phyloP scores from a whole-genome alignment of 2,797 vertebrate genomes.

The Gymnoscopelus microlampas region DNA sequence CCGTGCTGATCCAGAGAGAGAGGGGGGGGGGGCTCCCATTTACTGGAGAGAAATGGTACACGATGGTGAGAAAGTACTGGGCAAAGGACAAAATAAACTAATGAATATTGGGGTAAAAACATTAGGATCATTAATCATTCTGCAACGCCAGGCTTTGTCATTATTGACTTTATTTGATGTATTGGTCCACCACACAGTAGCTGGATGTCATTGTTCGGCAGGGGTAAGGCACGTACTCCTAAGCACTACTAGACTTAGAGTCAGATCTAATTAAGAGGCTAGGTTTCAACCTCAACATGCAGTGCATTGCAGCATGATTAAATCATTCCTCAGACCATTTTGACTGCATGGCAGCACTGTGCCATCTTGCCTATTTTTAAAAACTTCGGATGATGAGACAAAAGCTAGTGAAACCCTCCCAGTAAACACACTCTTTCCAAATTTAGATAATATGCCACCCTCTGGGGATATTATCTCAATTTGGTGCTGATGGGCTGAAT shows the following conservation, averaged over 20 bases:
- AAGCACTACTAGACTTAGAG: slow-evolving; percentile 66
- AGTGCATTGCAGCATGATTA: neutral
- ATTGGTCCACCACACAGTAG: slow-evolving; percentile 5
- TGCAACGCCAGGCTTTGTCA: slow-evolving; percentile 37
- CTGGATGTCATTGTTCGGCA: slow-evolving; percentile 26
- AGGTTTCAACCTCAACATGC: neutral
- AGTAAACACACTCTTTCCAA: too few relatives aligned
- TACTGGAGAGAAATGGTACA: slow-evolving; percentile 50
- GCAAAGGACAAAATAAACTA: slow-evolving; percentile 54
- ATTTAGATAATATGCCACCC: slow-evolving; percentile 34
- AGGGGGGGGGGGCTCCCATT: slow-evolving; percentile 20
- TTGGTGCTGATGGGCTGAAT: slow-evolving; percentile 35
- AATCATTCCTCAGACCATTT: neutral
- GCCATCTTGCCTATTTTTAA: neutral
- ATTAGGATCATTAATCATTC: slow-evolving; percentile 65
- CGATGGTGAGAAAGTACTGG: slow-evolving; percentile 65
- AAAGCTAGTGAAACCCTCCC: slow-evolving; percentile 4
- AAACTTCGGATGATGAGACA: slow-evolving; percentile 36
- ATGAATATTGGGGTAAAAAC: slow-evolving; percentile 66
- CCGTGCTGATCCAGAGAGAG: neutral
- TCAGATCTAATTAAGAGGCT: slow-evolving; percentile 55
- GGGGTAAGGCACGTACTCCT: slow-evolving; percentile 55
- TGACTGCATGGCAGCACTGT: neutral
- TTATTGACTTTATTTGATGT: slow-evolving; percentile 60
- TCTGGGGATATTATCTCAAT: slow-evolving; percentile 41